phyloP scores from a whole-genome alignment of 2,888 invertebrate genomes.

The Dynastes hyllus region DNA sequence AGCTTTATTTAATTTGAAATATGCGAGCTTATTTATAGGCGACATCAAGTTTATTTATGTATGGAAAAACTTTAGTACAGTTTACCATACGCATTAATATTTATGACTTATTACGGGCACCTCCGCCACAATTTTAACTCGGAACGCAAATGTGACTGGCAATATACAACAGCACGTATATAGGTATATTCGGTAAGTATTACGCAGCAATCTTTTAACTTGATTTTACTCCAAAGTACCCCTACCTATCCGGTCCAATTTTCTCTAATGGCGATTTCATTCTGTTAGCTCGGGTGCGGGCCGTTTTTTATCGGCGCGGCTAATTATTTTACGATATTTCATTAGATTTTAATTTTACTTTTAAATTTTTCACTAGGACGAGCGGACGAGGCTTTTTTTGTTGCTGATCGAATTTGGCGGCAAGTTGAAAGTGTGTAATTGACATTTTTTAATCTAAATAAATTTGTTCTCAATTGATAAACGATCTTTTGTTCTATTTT shows the following conservation, averaged over 20 bases:
- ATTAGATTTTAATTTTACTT: slow-evolving; percentile 1
- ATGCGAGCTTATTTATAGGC: slow-evolving; percentile 26
- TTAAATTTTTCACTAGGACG: too few species aligned
- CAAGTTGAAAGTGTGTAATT: too few species aligned
- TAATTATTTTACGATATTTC: slow-evolving; percentile 17
- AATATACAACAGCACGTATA: slow-evolving; percentile 10
- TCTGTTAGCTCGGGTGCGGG: slow-evolving; percentile 16
- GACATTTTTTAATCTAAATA: too few species aligned
- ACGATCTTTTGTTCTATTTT: too few species aligned
- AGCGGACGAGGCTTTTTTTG: too few species aligned
- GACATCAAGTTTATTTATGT: slow-evolving; percentile 42
- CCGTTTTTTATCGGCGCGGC: neutral
- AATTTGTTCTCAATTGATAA: too few species aligned
- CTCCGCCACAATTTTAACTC: slow-evolving; percentile 14
- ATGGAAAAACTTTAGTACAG: slow-evolving; percentile 42
- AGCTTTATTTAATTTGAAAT: slow-evolving; percentile 25
- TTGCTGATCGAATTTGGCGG: too few species aligned
- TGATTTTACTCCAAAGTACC: slow-evolving; percentile 26
- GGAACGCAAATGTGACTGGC: slow-evolving; percentile 35
- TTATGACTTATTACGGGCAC: slow-evolving; percentile 41
- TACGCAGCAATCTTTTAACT: slow-evolving; percentile 22
- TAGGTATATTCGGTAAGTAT: neutral
- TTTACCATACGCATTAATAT: slow-evolving; percentile 39
- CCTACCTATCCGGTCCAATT: slow-evolving; percentile 18
- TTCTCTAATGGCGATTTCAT: slow-evolving; percentile 37